phyloP scores from a whole-genome alignment of 2,797 vertebrate species.

The Syngnathus rostellatus region DNA sequence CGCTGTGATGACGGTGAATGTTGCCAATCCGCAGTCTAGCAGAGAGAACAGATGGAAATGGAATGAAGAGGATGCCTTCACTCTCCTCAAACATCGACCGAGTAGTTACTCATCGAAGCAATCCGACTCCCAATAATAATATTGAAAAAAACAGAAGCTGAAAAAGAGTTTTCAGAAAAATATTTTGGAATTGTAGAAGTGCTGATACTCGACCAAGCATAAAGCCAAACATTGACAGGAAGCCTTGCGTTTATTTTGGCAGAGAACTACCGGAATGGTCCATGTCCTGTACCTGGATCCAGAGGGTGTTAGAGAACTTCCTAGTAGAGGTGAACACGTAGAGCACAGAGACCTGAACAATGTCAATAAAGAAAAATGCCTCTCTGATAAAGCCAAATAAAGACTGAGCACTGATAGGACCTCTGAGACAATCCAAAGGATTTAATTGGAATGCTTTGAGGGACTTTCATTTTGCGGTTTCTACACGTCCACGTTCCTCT shows the following conservation, averaged over 20 bases:
- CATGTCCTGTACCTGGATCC: conserved; percentile 35
- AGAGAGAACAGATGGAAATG: neutral
- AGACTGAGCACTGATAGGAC: conserved; percentile 23
- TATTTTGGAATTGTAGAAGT: conserved; percentile 30
- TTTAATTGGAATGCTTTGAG: conserved; percentile 37
- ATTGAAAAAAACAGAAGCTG: neutral
- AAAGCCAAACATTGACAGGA: conserved; percentile 43
- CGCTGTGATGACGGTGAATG: conserved; percentile 30
- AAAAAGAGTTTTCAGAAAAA: conserved; percentile 24
- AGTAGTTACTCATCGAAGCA: neutral
- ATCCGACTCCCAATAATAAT: neutral
- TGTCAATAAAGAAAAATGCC: conserved; percentile 23
- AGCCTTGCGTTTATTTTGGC: conserved; percentile 60
- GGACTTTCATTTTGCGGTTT: conserved; percentile 25
- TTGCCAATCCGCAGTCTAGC: neutral
- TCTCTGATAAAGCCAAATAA: conserved; percentile 39
- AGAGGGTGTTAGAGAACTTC: conserved; percentile 3
- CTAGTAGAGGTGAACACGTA: conserved; percentile 9
- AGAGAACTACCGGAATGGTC: conserved; percentile 16
- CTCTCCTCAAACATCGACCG: neutral
- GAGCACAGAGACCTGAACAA: conserved; percentile 21
- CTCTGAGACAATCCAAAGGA: conserved; percentile 32
- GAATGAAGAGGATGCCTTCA: conserved; percentile 7
- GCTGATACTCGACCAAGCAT: conserved; percentile 34
- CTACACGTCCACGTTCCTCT: conserved; percentile 26